Evolutionary conservation across 2,113 vertebrate species (phyloP).

Genomic region (Forbesichthys papilliferus): DNA sequence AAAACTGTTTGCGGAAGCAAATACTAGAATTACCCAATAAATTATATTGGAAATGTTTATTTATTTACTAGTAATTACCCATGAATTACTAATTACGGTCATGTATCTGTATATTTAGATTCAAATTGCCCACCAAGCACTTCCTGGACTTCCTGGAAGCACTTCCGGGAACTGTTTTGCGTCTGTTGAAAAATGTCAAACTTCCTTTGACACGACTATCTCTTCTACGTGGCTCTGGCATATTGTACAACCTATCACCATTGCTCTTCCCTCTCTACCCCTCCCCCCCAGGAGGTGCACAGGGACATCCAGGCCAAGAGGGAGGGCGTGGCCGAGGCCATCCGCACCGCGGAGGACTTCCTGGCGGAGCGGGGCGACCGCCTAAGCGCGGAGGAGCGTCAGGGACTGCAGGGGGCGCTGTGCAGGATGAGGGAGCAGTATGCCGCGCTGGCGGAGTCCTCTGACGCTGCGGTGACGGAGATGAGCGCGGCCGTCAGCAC

Average conservation of each 20-base stretch:
- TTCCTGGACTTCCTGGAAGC: no score
- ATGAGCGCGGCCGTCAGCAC: conserved; percentile 83
- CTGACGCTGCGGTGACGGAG: conserved; percentile 78
- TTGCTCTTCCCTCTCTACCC: not conserved
- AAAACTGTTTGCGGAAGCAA: no score
- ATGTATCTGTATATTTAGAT: no score
- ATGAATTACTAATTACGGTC: no score
- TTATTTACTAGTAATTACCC: no score
- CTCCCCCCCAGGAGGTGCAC: conserved; percentile 81
- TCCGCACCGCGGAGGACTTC: conserved; percentile 87
- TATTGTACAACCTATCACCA: not conserved
- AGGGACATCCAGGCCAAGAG: conserved; percentile 80
- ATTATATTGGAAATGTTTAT: no score
- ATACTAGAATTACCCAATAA: no score
- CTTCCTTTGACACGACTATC: no score
- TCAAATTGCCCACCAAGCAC: no score
- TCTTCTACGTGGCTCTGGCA: no score
- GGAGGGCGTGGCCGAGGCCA: conserved; percentile 75
- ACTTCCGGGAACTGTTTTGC: no score
- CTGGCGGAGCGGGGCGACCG: conserved; percentile 82
- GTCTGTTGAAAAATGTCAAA: no score
- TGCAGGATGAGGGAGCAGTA: conserved; percentile 84
- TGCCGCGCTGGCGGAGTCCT: conserved; percentile 76
- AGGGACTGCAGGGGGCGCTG: conserved; percentile 78
- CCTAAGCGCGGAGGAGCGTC: conserved; percentile 81